Percentiles rank a stretch among this genome's conserved stretches.
phyloP scores from a whole-genome alignment of 2,888 invertebrate species.

The Perizoma flavofasciatum region DNA sequence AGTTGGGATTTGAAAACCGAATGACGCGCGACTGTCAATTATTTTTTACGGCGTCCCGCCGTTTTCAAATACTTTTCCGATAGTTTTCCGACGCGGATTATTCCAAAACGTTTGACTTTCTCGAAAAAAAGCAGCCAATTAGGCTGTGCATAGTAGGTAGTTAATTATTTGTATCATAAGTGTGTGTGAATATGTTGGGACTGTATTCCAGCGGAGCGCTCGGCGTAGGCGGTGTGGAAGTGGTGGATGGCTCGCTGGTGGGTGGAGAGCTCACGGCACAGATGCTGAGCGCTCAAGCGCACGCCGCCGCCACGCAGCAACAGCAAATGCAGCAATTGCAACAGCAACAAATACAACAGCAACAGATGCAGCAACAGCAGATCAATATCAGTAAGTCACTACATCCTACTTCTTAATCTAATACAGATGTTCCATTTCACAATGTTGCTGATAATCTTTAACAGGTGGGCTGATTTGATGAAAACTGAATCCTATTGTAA shows the following conservation, averaged over 20 bases:
- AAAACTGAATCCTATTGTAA: no score
- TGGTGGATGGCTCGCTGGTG: conserved; percentile 67
- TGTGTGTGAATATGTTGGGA: conserved; percentile 73
- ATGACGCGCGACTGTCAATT: conserved; percentile 26
- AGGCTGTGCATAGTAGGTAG: no score
- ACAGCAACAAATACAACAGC: not conserved
- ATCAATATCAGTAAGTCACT: conserved; percentile 30
- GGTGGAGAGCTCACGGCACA: conserved; percentile 75
- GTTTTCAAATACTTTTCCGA: conserved; percentile 20
- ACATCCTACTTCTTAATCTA: no score
- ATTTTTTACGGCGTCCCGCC: conserved; percentile 21
- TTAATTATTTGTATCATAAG: conserved; percentile 27
- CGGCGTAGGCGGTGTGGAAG: conserved; percentile 79
- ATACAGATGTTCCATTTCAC: no score
- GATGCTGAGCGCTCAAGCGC: conserved; percentile 75
- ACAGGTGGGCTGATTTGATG: no score
- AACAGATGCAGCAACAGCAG: conserved; percentile 20
- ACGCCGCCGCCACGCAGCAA: conserved; percentile 67
- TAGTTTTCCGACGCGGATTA: not conserved
- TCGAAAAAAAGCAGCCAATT: no score
- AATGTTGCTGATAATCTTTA: no score
- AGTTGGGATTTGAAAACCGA: conserved; percentile 26
- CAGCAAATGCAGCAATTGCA: conserved; percentile 40
- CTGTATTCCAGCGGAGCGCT: conserved; percentile 84
- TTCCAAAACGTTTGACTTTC: no score